A percentile compares a stretch with the other conserved stretches of the same genome.
Evolutionary conservation across 2,113 vertebrate genomes (phyloP).

Genomic region (Barnardius zonarius): DNA sequence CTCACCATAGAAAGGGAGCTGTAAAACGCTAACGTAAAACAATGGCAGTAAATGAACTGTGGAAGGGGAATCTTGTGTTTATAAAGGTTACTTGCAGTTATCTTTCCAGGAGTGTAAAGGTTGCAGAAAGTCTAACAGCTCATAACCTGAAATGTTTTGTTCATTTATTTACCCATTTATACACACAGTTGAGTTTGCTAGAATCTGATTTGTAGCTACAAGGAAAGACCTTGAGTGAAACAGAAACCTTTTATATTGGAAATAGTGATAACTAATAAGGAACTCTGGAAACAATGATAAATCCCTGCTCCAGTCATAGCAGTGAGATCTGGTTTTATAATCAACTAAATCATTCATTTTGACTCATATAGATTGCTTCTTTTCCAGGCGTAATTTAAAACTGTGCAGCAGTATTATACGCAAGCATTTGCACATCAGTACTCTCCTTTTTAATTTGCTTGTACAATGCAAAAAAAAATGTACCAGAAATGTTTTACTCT

Average conservation of each 20-base stretch:
- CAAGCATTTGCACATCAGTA: not conserved
- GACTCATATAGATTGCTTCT: not conserved
- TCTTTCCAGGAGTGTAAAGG: not conserved
- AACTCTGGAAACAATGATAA: not conserved
- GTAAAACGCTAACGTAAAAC: not conserved
- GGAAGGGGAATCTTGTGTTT: not conserved
- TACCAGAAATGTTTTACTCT: not conserved
- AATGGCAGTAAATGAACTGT: not conserved
- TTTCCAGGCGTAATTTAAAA: not conserved
- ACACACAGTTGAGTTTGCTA: not conserved
- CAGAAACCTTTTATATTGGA: not conserved
- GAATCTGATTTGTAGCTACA: not conserved
- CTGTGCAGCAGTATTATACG: not conserved
- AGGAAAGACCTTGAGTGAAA: not conserved
- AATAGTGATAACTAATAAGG: constrained; percentile 11
- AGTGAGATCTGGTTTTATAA: not conserved
- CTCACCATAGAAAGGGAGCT: not conserved
- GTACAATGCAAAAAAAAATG: not conserved
- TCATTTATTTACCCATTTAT: not conserved
- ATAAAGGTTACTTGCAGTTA: not conserved
- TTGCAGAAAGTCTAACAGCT: not conserved
- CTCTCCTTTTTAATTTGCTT: not conserved
- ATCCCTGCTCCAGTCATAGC: not conserved
- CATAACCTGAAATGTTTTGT: not conserved
- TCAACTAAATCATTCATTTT: constrained; percentile 4